Base-by-base conservation (phyloP, 1,140 invertebrate genomes). In the Brachionus koreanus region DNA sequence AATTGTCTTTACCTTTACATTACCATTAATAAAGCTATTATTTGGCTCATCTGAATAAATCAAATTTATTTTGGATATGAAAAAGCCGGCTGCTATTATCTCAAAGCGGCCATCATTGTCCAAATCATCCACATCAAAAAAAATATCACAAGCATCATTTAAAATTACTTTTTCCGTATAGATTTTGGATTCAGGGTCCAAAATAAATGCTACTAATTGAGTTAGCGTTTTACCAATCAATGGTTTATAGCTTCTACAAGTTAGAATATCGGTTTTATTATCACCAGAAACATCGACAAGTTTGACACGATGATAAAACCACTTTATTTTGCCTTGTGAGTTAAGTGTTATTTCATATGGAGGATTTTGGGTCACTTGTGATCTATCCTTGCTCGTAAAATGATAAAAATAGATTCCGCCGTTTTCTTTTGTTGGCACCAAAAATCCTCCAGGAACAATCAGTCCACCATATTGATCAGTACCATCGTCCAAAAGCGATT, bases 101-200 rank as follows among this genome's bases (percentile, higher is more conserved):
- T 79, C 76, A 79, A 79, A 57, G 7, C 76, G 46, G 25, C 76
- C 76, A 61, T 79, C 76, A 42, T 61, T 35, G 35, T 79, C 76
- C 19, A 79, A 39, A 65, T 79, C 76, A 39, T 49, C 76, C n/a
- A 79, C 61, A 29, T 79, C 76, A 65, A 79, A 79, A 79, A 79
- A 79, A 12, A 79, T 43, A 19, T 79, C 76, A 65, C 76, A 79
- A 23, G 10, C 76, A 79, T 79, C 61, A 43, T 79, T 65, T 13
- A 79, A 13, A 23, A 79, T 79, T 37, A 79, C 76, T 61, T 79
- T 57, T 25, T 79, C 76, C 2, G 12, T 19, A 52, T 61, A 65
- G 2, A 57, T 10, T 12, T 13, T 23, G 12, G 61, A 57, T 19
- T 65, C 76, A 13, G 76, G 49, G 7, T 65, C 49, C 7, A 39